phyloP scores from a whole-genome alignment of 2,888 invertebrate species.

The Cryptosula pallasiana region DNA sequence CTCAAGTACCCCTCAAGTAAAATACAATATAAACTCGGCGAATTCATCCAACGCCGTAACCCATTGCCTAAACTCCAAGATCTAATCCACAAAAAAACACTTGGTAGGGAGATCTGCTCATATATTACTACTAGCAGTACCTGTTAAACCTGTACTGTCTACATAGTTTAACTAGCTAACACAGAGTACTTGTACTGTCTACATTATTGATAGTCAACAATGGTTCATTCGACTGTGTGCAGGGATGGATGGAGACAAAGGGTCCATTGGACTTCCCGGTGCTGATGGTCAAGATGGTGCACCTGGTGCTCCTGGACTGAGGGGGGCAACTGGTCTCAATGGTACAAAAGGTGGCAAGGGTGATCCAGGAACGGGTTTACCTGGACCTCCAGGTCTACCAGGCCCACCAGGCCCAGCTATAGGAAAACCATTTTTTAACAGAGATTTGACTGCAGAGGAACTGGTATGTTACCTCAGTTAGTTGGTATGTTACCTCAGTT shows the following conservation, averaged over 20 bases:
- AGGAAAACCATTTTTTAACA: neutral
- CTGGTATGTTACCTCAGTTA: neutral
- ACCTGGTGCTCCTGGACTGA: conserved; percentile 30
- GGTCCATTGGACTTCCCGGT: neutral
- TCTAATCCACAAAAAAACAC: too few relatives aligned
- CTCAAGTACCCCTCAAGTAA: too few relatives aligned
- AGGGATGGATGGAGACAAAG: conserved; percentile 19
- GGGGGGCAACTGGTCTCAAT: conserved; percentile 28
- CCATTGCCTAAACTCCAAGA: too few relatives aligned
- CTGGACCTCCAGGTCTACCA: conserved; percentile 38
- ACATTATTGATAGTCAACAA: too few relatives aligned
- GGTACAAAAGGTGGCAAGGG: conserved; percentile 29
- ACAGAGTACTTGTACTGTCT: neutral
- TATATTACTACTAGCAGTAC: neutral
- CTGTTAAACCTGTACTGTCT: neutral
- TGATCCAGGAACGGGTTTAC: conserved; percentile 31
- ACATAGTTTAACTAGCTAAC: neutral
- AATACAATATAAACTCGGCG: too few relatives aligned
- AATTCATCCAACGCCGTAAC: too few relatives aligned
- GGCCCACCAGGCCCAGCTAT: conserved; percentile 27
- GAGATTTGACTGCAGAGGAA: neutral
- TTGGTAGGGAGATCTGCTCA: too few relatives aligned
- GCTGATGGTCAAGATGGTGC: conserved; percentile 23
- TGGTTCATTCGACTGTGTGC: neutral
- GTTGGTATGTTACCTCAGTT: neutral